A percentile compares a stretch with the other conserved stretches of the same genome.
Evolutionary conservation across 2,797 vertebrate genomes (phyloP).

Genomic region (Ctenopoma kingsleyae): DNA sequence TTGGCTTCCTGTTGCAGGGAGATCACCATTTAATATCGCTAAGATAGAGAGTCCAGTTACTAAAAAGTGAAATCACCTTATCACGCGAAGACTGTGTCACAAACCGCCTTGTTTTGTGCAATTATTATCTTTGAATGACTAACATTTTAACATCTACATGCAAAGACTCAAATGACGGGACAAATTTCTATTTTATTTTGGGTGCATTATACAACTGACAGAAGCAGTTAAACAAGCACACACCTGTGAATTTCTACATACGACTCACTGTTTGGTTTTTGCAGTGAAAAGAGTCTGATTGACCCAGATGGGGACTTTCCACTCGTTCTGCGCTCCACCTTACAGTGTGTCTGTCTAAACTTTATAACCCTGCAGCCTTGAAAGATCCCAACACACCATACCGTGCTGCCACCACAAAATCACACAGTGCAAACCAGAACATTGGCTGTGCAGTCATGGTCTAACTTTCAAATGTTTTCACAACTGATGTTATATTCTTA

Average conservation of each 20-base stretch:
- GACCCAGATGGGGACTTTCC: constrained; percentile 41
- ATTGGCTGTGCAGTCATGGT: constrained; percentile 2
- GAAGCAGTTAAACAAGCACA: neutral
- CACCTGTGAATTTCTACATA: constrained; percentile 8
- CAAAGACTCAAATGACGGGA: neutral
- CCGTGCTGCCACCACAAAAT: constrained; percentile 43
- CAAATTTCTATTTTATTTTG: neutral
- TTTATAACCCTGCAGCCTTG: constrained; percentile 39
- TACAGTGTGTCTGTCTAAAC: constrained; percentile 21
- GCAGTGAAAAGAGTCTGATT: constrained; percentile 4
- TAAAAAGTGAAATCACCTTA: neutral
- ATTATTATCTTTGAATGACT: neutral
- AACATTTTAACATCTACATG: neutral
- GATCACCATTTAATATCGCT: neutral
- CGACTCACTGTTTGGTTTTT: constrained; percentile 1
- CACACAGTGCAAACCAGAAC: constrained; percentile 41
- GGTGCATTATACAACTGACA: neutral
- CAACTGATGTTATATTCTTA: constrained; percentile 43
- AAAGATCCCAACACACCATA: constrained; percentile 41
- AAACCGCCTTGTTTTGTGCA: neutral
- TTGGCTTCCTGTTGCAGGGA: neutral
- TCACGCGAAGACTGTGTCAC: neutral
- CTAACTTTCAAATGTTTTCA: constrained; percentile 46
- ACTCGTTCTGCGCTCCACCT: constrained; percentile 27
- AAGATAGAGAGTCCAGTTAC: neutral